Percentiles rank a stretch among this genome's conserved stretches.
phyloP scores from a whole-genome alignment of 2,113 vertebrate species.

The Pedionomus torquatus region DNA sequence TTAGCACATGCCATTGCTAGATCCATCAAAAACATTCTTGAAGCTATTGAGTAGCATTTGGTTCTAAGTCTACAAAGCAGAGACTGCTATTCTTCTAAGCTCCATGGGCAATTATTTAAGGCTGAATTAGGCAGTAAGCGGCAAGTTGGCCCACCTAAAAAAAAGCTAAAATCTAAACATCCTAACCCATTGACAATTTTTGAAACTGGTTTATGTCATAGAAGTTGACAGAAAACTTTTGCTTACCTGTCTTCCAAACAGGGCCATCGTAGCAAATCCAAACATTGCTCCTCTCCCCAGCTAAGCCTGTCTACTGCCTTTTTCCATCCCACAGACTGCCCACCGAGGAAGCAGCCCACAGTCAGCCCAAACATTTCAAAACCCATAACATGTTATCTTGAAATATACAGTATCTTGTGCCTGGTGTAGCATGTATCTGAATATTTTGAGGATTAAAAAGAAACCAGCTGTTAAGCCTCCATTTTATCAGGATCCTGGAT shows the following conservation, averaged over 20 bases:
- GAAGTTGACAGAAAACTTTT: background rate
- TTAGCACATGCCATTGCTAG: background rate
- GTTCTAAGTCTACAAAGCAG: background rate
- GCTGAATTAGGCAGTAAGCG: background rate
- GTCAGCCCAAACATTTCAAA: background rate
- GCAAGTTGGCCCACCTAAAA: background rate
- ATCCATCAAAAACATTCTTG: background rate
- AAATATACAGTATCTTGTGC: background rate
- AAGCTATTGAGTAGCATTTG: background rate
- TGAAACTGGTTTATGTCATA: background rate
- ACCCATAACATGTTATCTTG: background rate
- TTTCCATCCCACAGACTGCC: background rate
- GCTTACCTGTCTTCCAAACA: background rate
- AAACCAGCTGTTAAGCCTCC: background rate
- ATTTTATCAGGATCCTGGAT: background rate
- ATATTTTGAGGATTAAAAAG: background rate
- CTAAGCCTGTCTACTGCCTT: background rate
- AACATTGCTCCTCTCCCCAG: background rate
- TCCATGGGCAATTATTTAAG: background rate
- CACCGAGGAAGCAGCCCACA: background rate
- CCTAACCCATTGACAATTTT: background rate
- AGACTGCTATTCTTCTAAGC: background rate
- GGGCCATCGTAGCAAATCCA: background rate
- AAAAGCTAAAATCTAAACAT: background rate
- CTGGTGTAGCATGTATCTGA: background rate